phyloP scores from a whole-genome alignment of 2,797 vertebrate species.

The Sardinella longiceps region DNA sequence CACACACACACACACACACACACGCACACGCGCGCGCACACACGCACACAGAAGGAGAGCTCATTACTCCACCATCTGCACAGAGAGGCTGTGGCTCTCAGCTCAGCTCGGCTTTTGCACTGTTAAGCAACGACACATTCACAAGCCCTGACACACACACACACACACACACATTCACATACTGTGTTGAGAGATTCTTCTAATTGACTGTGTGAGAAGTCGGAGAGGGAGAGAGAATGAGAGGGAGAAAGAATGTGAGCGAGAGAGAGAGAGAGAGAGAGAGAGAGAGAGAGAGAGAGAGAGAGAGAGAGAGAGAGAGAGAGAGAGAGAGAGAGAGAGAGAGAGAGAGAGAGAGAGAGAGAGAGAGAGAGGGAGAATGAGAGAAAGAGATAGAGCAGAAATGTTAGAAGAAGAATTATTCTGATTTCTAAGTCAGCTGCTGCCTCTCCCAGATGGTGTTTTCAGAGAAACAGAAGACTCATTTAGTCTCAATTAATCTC shows the following conservation, averaged over 20 bases:
- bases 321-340: neutral
- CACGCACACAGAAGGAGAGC: no score
- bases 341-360: neutral
- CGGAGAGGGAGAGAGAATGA: neutral
- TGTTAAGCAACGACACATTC: neutral
- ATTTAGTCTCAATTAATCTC: conserved; percentile 15
- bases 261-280: neutral
- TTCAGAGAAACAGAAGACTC: neutral
- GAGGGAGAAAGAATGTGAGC: neutral
- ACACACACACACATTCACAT: neutral
- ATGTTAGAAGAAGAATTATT: neutral
- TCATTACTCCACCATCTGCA: conserved; percentile 16
- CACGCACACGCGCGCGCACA: no score
- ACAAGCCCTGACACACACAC: no score
- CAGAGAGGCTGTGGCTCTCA: neutral
- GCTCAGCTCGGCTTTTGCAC: neutral
- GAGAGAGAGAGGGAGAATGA: neutral
- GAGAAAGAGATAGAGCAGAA: neutral
- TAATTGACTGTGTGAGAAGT: neutral
- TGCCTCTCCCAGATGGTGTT: conserved; percentile 20
- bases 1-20: no score
- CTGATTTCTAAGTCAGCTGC: neutral
- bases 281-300: neutral
- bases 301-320: neutral
- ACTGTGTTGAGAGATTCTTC: neutral